Base-by-base conservation (phyloP, 1,140 invertebrate genomes). In the Hypothenemus hampei region DNA sequence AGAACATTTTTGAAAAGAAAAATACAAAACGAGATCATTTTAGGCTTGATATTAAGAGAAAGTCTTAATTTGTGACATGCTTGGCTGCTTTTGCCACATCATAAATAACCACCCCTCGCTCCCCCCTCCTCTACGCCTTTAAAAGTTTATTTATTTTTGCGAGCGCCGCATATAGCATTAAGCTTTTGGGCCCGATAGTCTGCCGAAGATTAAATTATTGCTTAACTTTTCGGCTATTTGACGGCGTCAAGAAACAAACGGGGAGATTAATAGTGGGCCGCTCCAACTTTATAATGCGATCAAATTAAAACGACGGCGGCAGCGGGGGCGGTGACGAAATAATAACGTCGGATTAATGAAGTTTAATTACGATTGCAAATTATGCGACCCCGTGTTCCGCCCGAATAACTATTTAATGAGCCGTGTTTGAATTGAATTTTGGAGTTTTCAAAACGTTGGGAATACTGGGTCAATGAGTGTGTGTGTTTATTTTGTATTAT, bases 291-390 rank as follows among this genome's bases (percentile, higher is more conserved):
- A 16, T 37, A 37, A 37, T 37, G 18, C 16, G 18, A 37, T 37
- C 18, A 37, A 16, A 37, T 37, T 37, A 37, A 37, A 37, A 37
- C 35, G 35, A n/a, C n/a, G n/a, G n/a, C n/a, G n/a, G n/a, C n/a
- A n/a, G n/a, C n/a, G 16, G 35, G 18, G 18, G 18, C 18, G n/a
- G 18, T 16, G 35, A 37, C 35, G 35, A 37, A 37, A 37, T 37
- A 37, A 37, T 37, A 37, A n/a, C n/a, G n/a, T n/a, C 35, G 18
- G 35, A 37, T 37, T 37, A 37, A 37, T 37, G 35, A 16, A 37
- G 3, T 37, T 37, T 15, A 37, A 37, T 37, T 37, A 37, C 35
- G 16, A 37, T 37, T 31, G 13, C 18, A 16, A 16, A 37, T 37
- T 7, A 37, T 37, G 35, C 7, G 35, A 16, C n/a, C n/a, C 2